Base-by-base conservation (phyloP, 2,888 invertebrate species). In the Linyphia triangularis region DNA sequence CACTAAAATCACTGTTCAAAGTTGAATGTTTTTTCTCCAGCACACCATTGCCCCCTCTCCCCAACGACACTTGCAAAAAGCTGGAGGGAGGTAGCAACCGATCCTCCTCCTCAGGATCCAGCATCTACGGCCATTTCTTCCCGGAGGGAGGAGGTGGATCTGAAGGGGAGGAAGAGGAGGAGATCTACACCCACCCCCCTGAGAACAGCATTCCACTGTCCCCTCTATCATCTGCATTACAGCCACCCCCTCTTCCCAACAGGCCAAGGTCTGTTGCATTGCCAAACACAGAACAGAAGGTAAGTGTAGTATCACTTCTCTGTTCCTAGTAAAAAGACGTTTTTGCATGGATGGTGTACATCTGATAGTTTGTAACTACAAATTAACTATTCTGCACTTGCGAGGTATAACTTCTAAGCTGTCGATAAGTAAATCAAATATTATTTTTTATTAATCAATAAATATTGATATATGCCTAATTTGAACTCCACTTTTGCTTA, bases 71-170 rank as follows among this genome's bases (percentile, higher is more conserved):
- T 5, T 26, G 65, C 40, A 82, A 79, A 63, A 86, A 86, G n/a
- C 57, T 59, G 9, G 19, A 69, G 10, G 59, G 73, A 26, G 84
- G 89, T 24, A 89, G 86, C 43, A 90, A 88, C 59, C 72, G 90
- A 28, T 90, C 90, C 3, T 89, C 89, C 43, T 89, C 90, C 1
- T 90, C 90, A 5, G 84, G 85, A 10, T 88, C 88, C 16, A 86
- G 89, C 40, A 86, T 90, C 22, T 90, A 90, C 78, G 90, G 90
- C 1, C 90, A 90, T 37, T 89, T 90, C 69, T 84, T 90, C 43
- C 90, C 90, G 0, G 90, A 90, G n/a, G 82, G 69, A 24, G 51
- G 51, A 1, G 13, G 16, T 0, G n/a, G n/a, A n/a, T n/a, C n/a
- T n/a, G n/a, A n/a, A n/a, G 77, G 77, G 22, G 85, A 85, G n/a